Percentiles rank a stretch among this genome's conserved stretches.
These are phyloP conservation scores for Pollenia amentaria DNA, from an alignment of 2,888 invertebrate genomes.

Conservation along the genomic window DNA sequence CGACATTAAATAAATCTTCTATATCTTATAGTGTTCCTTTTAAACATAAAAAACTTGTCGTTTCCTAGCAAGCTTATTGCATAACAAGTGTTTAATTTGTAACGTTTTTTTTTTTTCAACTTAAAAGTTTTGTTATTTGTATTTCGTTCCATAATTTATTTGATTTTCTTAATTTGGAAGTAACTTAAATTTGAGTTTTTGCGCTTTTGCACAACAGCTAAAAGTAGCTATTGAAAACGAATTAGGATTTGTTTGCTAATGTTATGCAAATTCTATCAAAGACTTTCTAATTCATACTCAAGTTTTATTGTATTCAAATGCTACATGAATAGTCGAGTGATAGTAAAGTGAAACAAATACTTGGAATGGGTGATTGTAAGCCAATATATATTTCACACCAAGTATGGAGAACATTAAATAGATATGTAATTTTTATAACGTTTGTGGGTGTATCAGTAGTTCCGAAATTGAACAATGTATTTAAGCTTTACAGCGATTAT, in stretches of 20 bases:
- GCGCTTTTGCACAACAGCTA: slow-evolving; percentile 5
- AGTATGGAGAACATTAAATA: slow-evolving; percentile 18
- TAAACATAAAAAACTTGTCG: no score
- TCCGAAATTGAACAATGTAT: slow-evolving; percentile 10
- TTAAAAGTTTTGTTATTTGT: neutral
- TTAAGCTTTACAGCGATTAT: neutral
- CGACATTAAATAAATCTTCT: no score
- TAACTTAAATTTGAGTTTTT: slow-evolving; percentile 23
- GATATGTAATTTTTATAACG: slow-evolving; percentile 6
- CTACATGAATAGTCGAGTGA: neutral
- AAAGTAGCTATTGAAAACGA: neutral
- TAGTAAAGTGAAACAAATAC: neutral
- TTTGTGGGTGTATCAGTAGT: slow-evolving; percentile 18
- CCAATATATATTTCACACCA: slow-evolving; percentile 56
- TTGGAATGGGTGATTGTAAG: neutral
- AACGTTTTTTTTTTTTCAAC: neutral
- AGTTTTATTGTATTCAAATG: slow-evolving; percentile 48
- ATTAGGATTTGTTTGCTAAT: neutral
- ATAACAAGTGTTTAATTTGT: slow-evolving; percentile 3
- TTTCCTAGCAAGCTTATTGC: neutral
- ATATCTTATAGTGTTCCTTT: no score
- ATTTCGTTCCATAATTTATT: slow-evolving; percentile 22
- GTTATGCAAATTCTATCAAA: slow-evolving; percentile 68
- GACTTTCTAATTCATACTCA: slow-evolving; percentile 68
- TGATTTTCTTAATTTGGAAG: slow-evolving; percentile 5